These are phyloP conservation scores for Atethmia centrago DNA, from an alignment of 2,888 invertebrate genomes.

Conservation along the genomic window DNA sequence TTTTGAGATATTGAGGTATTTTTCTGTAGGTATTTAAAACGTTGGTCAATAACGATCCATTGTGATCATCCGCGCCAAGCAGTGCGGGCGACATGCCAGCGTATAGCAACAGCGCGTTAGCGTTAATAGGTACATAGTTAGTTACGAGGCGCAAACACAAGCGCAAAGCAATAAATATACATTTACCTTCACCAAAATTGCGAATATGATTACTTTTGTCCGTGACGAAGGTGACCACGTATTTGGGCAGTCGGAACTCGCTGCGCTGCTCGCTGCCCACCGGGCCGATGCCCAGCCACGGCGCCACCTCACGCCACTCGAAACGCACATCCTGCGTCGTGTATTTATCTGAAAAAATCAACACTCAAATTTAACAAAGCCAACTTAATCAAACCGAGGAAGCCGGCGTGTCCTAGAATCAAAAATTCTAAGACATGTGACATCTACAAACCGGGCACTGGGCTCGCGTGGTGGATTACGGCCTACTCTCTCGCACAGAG, in stretches of 20 bases:
- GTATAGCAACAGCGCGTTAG: slow-evolving; percentile 78
- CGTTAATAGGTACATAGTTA: slow-evolving; percentile 82
- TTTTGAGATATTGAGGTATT: slow-evolving; percentile 32
- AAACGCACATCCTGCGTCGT: slow-evolving; percentile 91
- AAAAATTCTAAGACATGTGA: too few species aligned
- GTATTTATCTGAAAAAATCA: slow-evolving; percentile 86
- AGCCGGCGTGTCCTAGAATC: too few species aligned
- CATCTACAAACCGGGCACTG: too few species aligned
- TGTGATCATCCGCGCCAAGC: slow-evolving; percentile 75
- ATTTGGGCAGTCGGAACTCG: slow-evolving; percentile 91
- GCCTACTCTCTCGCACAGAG: too few species aligned
- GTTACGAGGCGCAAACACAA: slow-evolving; percentile 85
- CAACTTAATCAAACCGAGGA: too few species aligned
- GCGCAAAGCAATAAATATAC: slow-evolving; percentile 89
- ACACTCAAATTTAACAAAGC: not conserved
- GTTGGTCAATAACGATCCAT: slow-evolving; percentile 53
- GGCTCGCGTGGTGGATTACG: too few species aligned
- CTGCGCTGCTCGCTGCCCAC: slow-evolving; percentile 87
- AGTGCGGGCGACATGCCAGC: slow-evolving; percentile 78
- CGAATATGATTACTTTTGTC: slow-evolving; percentile 91
- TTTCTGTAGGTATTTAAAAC: slow-evolving; percentile 40
- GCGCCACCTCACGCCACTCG: slow-evolving; percentile 91
- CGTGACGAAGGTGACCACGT: slow-evolving; percentile 91
- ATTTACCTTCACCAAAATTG: slow-evolving; percentile 92
- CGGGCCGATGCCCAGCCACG: slow-evolving; percentile 87